Evolutionary conservation across 2,797 vertebrate genomes (phyloP).

Genomic region (Lepus townsendii): DNA sequence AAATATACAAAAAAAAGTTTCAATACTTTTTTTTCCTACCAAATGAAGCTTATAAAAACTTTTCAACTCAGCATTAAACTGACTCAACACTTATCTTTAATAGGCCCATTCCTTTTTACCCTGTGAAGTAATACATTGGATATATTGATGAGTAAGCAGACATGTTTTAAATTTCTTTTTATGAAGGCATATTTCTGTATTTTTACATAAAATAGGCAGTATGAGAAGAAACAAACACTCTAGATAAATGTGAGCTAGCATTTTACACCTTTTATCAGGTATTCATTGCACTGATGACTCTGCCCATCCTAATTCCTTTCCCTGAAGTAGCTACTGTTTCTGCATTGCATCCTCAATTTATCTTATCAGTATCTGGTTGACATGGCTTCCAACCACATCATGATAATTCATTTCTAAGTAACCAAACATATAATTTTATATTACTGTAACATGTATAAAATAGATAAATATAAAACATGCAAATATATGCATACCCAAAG

Average conservation of each 20-base stretch:
- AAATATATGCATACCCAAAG: background rate
- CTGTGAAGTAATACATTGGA: background rate
- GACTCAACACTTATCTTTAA: background rate
- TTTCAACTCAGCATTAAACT: background rate
- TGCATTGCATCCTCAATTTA: background rate
- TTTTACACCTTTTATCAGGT: background rate
- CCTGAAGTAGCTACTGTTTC: background rate
- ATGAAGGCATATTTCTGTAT: background rate
- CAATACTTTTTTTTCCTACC: background rate
- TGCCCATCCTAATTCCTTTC: background rate
- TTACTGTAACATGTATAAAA: background rate
- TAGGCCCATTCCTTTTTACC: background rate
- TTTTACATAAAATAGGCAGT: slow-evolving; percentile 18
- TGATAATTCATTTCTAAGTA: slow-evolving; percentile 1
- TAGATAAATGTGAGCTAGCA: background rate
- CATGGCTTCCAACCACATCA: background rate
- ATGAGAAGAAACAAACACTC: slow-evolving; percentile 19
- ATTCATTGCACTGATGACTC: background rate
- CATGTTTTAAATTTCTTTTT: slow-evolving; percentile 39
- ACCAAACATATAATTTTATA: background rate
- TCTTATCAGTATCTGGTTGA: slow-evolving; percentile 32
- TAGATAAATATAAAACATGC: background rate
- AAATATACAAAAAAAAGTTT: slow-evolving; percentile 26
- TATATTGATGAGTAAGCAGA: background rate
- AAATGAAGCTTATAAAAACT: slow-evolving; percentile 4